Evolutionary conservation across 2,888 invertebrate genomes (phyloP).

Genomic region (Trissoscelio sp.): DNA sequence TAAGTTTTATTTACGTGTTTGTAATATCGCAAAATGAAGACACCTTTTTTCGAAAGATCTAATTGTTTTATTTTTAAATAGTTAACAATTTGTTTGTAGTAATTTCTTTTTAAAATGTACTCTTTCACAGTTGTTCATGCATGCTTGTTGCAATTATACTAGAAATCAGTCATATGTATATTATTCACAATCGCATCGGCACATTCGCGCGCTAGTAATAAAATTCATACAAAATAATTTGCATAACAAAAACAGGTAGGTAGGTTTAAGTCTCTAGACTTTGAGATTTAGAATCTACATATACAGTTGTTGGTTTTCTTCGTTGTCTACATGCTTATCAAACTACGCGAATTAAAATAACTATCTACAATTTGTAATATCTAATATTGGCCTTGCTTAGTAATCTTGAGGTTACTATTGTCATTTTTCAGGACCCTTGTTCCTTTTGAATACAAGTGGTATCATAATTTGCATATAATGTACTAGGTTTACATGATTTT

Average conservation of each 20-base stretch:
- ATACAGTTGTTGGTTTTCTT: conserved; percentile 46
- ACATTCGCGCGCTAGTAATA: conserved; percentile 73
- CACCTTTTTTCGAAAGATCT: conserved; percentile 36
- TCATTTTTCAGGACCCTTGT: conserved; percentile 55
- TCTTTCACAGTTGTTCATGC: conserved; percentile 42
- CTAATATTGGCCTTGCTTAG: conserved; percentile 79
- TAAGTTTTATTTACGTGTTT: neutral
- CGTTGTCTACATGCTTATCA: conserved; percentile 54
- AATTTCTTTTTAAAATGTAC: conserved; percentile 51
- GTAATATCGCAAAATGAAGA: conserved; percentile 27
- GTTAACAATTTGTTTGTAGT: conserved; percentile 77
- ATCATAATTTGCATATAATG: no score
- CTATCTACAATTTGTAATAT: conserved; percentile 80
- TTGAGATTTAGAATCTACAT: conserved; percentile 58
- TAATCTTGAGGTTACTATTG: conserved; percentile 67
- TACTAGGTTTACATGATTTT: neutral
- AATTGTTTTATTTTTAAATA: conserved; percentile 75
- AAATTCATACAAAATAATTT: conserved; percentile 81
- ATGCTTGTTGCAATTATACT: conserved; percentile 67
- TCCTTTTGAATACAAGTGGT: neutral
- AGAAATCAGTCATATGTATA: conserved; percentile 76
- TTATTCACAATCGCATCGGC: conserved; percentile 78
- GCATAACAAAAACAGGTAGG: conserved; percentile 80
- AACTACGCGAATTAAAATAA: conserved; percentile 70
- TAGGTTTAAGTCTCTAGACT: conserved; percentile 75